Evolutionary conservation across 2,888 invertebrate species (phyloP).

Genomic region (Hydroisotoma schaefferi): DNA sequence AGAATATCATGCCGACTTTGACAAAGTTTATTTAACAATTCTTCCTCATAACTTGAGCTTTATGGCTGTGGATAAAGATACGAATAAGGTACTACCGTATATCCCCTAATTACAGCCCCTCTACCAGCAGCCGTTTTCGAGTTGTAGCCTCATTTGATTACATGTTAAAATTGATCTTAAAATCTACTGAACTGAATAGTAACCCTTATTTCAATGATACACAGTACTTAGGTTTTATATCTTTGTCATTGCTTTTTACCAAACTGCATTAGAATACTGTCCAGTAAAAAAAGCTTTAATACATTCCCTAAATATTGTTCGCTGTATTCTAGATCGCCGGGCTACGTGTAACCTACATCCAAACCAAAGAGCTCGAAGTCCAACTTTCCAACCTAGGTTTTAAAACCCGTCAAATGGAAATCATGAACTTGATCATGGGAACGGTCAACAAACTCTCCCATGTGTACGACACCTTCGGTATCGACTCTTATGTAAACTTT

Average conservation of each 20-base stretch:
- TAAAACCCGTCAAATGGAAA: constrained; percentile 15
- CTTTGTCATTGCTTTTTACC: too few species aligned
- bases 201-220: too few species aligned
- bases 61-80: constrained; percentile 9
- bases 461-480: constrained; percentile 1
- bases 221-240: too few species aligned
- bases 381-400: background rate
- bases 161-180: too few species aligned
- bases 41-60: constrained; percentile 16
- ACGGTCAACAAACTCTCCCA: constrained; percentile 1
- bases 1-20: constrained; percentile 12
- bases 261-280: too few species aligned
- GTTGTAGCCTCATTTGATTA: too few species aligned
- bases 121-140: too few species aligned
- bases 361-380: background rate
- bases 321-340: constrained; percentile 4
- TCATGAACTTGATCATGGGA: constrained; percentile 10
- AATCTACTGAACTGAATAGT: too few species aligned
- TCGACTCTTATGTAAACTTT: constrained; percentile 5
- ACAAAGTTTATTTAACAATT: constrained; percentile 11
- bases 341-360: background rate
- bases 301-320: background rate
- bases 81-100: constrained; percentile 1
- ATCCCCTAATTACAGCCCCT: too few species aligned
- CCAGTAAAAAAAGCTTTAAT: too few species aligned